Percentiles rank a stretch among this genome's conserved stretches.
Evolutionary conservation across 2,888 invertebrate genomes (phyloP).

Genomic region (Melinaea marsaeus): DNA sequence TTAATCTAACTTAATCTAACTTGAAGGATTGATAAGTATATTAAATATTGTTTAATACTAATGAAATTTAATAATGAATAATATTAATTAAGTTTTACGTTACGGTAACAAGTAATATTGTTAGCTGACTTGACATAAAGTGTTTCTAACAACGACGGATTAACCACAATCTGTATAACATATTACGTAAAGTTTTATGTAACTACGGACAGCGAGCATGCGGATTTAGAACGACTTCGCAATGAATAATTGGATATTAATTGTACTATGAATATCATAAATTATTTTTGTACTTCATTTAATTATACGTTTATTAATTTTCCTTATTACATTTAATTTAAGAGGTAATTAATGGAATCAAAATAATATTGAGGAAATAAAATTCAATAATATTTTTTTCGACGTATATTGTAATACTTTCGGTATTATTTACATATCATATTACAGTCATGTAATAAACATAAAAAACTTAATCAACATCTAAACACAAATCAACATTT

Average conservation of each 20-base stretch:
- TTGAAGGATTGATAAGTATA: too few relatives aligned
- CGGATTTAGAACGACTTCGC: constrained; percentile 39
- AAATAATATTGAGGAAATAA: constrained; percentile 11
- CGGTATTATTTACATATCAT: constrained; percentile 62
- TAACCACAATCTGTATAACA: constrained; percentile 32
- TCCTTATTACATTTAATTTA: background rate
- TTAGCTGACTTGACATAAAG: constrained; percentile 21
- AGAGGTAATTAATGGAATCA: background rate
- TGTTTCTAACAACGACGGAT: constrained; percentile 25
- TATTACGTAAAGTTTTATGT: constrained; percentile 37
- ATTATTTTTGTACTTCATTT: constrained; percentile 16
- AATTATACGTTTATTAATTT: constrained; percentile 3
- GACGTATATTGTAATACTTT: constrained; percentile 68
- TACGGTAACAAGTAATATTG: constrained; percentile 17
- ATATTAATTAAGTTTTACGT: background rate
- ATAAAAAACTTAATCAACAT: constrained; percentile 55
- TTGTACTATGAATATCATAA: constrained; percentile 20
- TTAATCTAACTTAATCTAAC: too few relatives aligned
- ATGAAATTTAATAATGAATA: too few relatives aligned
- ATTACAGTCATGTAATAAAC: constrained; percentile 50
- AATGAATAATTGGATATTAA: constrained; percentile 45
- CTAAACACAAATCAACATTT: constrained; percentile 73
- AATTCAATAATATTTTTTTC: constrained; percentile 14
- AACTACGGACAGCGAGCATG: constrained; percentile 24
- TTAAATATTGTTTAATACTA: too few relatives aligned